A percentile compares a stretch with the other conserved stretches of the same genome.
phyloP scores from a whole-genome alignment of 2,888 invertebrate species.

The Psococerastis gibbosa region DNA sequence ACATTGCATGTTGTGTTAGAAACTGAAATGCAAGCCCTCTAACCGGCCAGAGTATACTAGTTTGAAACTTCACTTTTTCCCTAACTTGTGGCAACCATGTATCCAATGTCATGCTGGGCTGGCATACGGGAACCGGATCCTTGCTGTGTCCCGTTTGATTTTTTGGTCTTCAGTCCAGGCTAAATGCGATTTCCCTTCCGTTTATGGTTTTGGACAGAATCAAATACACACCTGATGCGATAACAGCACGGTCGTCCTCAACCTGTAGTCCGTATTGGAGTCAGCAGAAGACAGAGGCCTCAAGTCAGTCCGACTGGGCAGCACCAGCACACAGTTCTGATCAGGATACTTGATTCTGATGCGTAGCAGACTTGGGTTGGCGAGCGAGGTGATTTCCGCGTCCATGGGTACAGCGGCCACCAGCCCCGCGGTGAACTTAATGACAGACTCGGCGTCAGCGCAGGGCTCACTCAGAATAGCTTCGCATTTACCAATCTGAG shows the following conservation, averaged over 20 bases:
- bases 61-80: too few species aligned
- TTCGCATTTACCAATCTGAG: conserved; percentile 55
- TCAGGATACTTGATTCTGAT: conserved; percentile 85
- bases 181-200: too few species aligned
- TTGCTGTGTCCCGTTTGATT: too few species aligned
- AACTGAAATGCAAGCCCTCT: too few species aligned
- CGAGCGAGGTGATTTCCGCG: conserved; percentile 65
- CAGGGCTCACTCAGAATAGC: conserved; percentile 71
- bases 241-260: conserved; percentile 70
- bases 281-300: conserved; percentile 32
- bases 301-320: conserved; percentile 60
- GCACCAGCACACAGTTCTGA: conserved; percentile 64
- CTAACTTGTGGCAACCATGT: too few species aligned
- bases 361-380: conserved; percentile 50
- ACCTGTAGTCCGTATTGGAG: conserved; percentile 35
- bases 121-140: too few species aligned
- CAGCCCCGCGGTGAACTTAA: conserved; percentile 85
- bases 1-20: too few species aligned
- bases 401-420: conserved; percentile 73
- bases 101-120: too few species aligned
- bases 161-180: too few species aligned
- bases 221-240: conserved; percentile 48
- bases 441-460: conserved; percentile 57
- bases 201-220: too few species aligned
- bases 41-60: too few species aligned